Base-by-base conservation (phyloP, 1,140 invertebrate species). In the Nasonia vitripennis region DNA sequence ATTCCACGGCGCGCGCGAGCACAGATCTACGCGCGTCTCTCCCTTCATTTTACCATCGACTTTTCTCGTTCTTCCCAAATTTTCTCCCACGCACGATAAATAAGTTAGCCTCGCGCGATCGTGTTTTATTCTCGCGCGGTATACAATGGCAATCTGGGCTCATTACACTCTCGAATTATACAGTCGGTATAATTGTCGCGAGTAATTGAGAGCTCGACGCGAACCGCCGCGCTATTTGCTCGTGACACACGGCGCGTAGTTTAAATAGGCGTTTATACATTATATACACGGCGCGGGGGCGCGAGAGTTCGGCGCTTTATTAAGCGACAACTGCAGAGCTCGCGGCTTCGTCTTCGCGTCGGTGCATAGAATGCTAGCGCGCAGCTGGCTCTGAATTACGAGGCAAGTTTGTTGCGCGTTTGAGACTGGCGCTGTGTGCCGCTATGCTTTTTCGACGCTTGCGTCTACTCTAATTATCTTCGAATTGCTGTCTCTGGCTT, bases 351-450 rank as follows among this genome's bases (percentile, higher is more conserved):
- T 78, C 77, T 84, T 84, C 5, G 34, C 5, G 2, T 84, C 67
- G 48, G 17, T 70, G 23, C 37, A 2, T 70, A 17, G 10, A 37
- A 37, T 37, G 34, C 34, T 37, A n/a, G 4, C 45, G 74, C 23
- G 23, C 51, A 62, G 7, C 77, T 73, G 67, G 12, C 11, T 17
- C 31, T 84, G 77, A 84, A 79, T 84, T 84, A 84, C 68, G 83
- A 84, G 68, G 20, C 77, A 84, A 84, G 77, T 84, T 84, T 84
- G 68, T 84, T 84, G 77, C 45, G 34, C 78, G 6, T 62, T n/a
- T 62, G 20, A 20, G 55, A 62, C 17, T 78, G 0, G 7, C 1
- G 27, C 27, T 27, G 27, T 27, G 27, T 27, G 10, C 10, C 34
- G 34, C 34, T 37, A 27, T 27, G 68, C 67, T 84, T 84, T 79